These are phyloP conservation scores for Podiceps cristatus DNA, from an alignment of 2,113 vertebrate genomes.

Conservation along the genomic window DNA sequence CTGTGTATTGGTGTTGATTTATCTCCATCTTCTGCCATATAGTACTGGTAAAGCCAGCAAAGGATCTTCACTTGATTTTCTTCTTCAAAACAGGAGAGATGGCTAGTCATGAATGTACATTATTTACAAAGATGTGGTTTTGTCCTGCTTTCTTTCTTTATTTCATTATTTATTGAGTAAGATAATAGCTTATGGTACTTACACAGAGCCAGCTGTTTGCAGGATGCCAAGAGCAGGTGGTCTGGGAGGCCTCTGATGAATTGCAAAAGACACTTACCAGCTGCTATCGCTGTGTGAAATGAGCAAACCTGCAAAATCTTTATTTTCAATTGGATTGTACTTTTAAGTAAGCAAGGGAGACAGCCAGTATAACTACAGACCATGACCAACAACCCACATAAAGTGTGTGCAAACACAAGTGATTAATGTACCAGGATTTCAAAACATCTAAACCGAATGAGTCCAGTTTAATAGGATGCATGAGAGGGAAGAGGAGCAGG, in stretches of 20 bases:
- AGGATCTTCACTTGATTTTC: not conserved
- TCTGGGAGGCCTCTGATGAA: constrained; percentile 84
- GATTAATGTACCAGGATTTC: constrained; percentile 79
- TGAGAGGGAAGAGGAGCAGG: constrained; percentile 1
- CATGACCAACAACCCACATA: constrained; percentile 81
- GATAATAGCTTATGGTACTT: constrained; percentile 82
- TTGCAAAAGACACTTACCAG: constrained; percentile 86
- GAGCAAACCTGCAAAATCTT: constrained; percentile 87
- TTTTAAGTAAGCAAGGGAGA: constrained; percentile 83
- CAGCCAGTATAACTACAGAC: constrained; percentile 79
- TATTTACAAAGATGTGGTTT: constrained; percentile 23
- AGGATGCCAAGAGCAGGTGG: constrained; percentile 83
- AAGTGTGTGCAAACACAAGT: constrained; percentile 79
- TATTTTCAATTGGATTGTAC: constrained; percentile 84
- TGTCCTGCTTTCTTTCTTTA: constrained; percentile 69
- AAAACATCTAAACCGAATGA: constrained; percentile 66
- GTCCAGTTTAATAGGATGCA: constrained; percentile 57
- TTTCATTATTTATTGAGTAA: constrained; percentile 84
- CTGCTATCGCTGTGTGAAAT: constrained; percentile 82
- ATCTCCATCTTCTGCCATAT: not conserved
- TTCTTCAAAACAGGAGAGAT: not conserved
- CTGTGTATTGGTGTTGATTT: not conserved
- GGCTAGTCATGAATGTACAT: not conserved
- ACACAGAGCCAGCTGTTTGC: constrained; percentile 82
- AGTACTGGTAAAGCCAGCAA: not conserved